These are phyloP conservation scores for Ptiloglossa arizonensis DNA, from an alignment of 1,140 invertebrate genomes.

Conservation along the genomic window DNA sequence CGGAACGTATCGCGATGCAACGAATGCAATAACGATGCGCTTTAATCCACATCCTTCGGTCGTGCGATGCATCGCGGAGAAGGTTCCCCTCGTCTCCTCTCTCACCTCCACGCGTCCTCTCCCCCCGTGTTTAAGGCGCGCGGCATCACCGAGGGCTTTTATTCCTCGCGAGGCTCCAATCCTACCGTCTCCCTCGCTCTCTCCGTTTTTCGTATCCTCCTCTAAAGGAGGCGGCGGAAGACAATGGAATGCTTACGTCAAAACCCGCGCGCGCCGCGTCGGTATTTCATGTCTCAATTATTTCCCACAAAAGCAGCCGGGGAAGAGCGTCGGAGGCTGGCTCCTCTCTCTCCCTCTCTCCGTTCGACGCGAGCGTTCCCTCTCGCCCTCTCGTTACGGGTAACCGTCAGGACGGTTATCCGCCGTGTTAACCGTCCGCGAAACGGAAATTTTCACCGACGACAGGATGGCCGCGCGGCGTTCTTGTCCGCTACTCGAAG, in stretches of 20 bases:
- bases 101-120: no score
- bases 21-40: conserved; percentile 50
- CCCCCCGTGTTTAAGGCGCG: conserved; percentile 29
- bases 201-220: conserved; percentile 60
- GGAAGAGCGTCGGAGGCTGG: conserved; percentile 38
- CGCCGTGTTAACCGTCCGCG: conserved; percentile 33
- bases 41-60: conserved; percentile 52
- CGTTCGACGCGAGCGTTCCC: no score
- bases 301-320: conserved; percentile 75
- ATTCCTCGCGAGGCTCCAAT: conserved; percentile 34
- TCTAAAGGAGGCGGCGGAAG: conserved; percentile 72
- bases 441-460: conserved; percentile 48
- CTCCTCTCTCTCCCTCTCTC: background rate
- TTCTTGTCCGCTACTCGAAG: background rate
- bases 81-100: no score
- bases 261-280: conserved; percentile 71
- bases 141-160: conserved; percentile 39
- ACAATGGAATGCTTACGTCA: conserved; percentile 78
- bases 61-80: conserved; percentile 8
- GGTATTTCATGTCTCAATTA: conserved; percentile 81
- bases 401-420: conserved; percentile 42
- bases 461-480: conserved; percentile 3
- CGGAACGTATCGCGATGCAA: background rate
- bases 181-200: conserved; percentile 41
- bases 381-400: background rate